phyloP scores from a whole-genome alignment of 2,113 vertebrate species.

The Phaethornis superciliosus region DNA sequence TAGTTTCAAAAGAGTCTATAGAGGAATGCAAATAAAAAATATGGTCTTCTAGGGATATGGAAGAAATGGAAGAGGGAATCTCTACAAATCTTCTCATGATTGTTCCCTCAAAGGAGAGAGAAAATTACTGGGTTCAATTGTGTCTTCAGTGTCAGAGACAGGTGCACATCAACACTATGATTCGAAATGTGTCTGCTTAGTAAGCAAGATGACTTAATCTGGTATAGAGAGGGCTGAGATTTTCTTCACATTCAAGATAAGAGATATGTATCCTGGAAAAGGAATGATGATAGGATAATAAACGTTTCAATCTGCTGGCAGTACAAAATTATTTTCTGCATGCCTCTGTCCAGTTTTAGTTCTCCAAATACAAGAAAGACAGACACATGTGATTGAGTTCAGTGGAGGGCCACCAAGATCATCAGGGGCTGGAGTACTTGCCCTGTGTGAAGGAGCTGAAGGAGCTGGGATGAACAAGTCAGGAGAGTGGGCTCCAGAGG shows the following conservation, averaged over 20 bases:
- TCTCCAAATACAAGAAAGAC: not conserved
- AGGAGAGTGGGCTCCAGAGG: not conserved
- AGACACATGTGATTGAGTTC: not conserved
- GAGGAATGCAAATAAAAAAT: not conserved
- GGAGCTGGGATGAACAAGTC: not conserved
- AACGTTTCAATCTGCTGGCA: not conserved
- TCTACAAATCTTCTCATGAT: not conserved
- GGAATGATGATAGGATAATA: not conserved
- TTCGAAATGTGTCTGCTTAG: not conserved
- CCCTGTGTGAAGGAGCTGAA: not conserved
- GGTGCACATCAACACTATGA: not conserved
- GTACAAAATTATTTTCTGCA: accelerated
- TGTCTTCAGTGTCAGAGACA: not conserved
- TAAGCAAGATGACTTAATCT: not conserved
- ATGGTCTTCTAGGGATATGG: not conserved
- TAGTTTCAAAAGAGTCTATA: not conserved
- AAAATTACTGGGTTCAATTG: not conserved
- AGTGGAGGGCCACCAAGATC: not conserved
- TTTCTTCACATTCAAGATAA: not conserved
- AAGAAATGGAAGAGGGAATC: not conserved
- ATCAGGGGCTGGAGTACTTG: not conserved
- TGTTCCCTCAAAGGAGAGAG: not conserved
- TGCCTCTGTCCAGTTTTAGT: not conserved
- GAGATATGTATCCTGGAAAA: not conserved
- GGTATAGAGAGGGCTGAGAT: not conserved